Conservation (phyloP, 2,888 invertebrate genomes). For the Andricus curvator region DNA sequence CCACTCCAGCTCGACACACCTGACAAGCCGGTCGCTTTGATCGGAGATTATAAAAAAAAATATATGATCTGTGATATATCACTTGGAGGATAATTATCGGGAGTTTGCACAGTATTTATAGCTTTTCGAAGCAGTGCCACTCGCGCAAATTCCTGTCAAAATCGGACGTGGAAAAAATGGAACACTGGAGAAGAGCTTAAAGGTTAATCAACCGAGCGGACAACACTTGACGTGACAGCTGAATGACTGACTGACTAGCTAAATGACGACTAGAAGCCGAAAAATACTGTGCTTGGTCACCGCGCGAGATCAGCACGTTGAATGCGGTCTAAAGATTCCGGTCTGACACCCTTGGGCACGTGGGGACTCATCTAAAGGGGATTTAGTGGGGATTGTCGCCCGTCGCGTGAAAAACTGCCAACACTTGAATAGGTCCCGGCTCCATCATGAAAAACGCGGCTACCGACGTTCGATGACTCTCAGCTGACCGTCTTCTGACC, state of each 20-base stretch:
- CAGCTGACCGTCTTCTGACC: conserved; percentile 52
- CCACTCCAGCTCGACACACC: neutral
- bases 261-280: conserved; percentile 30
- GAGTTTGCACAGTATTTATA: conserved; percentile 35
- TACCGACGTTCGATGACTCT: conserved; percentile 65
- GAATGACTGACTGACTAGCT: conserved; percentile 33
- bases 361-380: conserved; percentile 69
- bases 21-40: conserved; percentile 29
- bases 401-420: conserved; percentile 71
- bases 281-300: conserved; percentile 56
- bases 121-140: conserved; percentile 10
- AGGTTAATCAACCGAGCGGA: conserved; percentile 21
- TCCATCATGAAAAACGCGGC: conserved; percentile 70
- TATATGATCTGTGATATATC: neutral
- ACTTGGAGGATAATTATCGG: conserved; percentile 4
- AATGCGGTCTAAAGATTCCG: conserved; percentile 64
- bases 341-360: conserved; percentile 66
- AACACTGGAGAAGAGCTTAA: conserved; percentile 14
- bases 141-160: neutral
- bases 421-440: conserved; percentile 71
- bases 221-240: neutral
- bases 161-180: neutral
- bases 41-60: conserved; percentile 24
- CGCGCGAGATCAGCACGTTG: conserved; percentile 67
- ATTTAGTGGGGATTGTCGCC: conserved; percentile 71